Conservation (phyloP, 2,113 vertebrate species). For the Ceuthmochares aereus region DNA sequence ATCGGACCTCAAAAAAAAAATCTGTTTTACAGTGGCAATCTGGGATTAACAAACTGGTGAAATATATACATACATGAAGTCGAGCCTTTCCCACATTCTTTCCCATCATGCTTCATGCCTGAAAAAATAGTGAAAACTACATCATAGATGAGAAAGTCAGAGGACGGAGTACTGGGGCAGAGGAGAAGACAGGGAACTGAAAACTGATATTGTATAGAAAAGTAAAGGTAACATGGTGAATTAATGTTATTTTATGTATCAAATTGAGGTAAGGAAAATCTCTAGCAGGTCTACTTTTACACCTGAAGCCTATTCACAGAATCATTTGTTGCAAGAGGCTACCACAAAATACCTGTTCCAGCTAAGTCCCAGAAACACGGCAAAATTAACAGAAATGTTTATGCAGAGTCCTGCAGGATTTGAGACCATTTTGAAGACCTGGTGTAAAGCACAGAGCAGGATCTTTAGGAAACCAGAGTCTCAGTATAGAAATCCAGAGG, state of each 20-base stretch:
- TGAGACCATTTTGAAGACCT: not conserved
- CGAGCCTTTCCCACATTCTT: not conserved
- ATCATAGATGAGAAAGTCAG: not conserved
- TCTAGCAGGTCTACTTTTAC: not conserved
- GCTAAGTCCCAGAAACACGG: not conserved
- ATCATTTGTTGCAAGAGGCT: not conserved
- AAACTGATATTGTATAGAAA: not conserved
- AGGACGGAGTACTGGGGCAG: not conserved
- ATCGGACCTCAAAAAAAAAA: not conserved
- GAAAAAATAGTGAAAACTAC: no score
- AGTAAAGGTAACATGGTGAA: not conserved
- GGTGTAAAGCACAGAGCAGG: fast-evolving
- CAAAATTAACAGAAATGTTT: not conserved
- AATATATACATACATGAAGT: not conserved
- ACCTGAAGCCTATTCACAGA: not conserved
- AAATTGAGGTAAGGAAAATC: not conserved
- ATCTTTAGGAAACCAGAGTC: not conserved
- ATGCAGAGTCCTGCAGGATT: not conserved
- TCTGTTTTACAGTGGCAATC: not conserved
- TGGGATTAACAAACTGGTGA: not conserved
- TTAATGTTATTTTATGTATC: not conserved
- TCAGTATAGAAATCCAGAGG: not conserved
- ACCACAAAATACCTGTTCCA: not conserved
- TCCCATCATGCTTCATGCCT: not conserved
- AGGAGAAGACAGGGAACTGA: not conserved